Conservation (phyloP, 2,113 vertebrate species). For the Spilogale gracilis region DNA sequence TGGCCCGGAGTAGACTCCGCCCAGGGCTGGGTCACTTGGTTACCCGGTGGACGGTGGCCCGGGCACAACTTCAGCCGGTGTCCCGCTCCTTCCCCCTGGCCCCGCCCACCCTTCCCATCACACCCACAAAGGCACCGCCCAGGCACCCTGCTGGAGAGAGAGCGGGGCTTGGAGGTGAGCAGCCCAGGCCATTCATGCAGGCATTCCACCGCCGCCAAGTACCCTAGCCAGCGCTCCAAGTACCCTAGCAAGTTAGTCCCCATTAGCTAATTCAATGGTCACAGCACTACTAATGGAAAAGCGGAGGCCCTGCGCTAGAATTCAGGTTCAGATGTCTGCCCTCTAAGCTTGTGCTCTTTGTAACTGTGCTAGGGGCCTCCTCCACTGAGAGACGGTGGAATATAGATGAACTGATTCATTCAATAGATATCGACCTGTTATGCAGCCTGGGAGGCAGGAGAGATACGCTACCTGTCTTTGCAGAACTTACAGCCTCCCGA, state of each 20-base stretch:
- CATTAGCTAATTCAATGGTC: accelerated
- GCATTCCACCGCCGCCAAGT: accelerated
- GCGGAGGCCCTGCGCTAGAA: background rate
- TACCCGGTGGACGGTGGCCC: background rate
- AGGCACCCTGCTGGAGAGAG: background rate
- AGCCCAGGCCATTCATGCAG: background rate
- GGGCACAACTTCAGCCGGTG: background rate
- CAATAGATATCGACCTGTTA: background rate
- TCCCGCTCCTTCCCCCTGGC: no score
- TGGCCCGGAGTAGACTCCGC: constrained; percentile 48
- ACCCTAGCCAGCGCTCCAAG: background rate
- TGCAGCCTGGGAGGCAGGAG: background rate
- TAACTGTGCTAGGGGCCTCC: background rate
- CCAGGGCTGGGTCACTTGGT: background rate
- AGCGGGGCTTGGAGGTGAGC: background rate
- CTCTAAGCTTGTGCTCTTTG: background rate
- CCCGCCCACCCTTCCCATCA: background rate
- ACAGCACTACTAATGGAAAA: accelerated
- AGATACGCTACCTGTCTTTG: background rate
- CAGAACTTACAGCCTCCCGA: background rate
- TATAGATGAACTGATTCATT: background rate
- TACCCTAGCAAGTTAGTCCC: background rate
- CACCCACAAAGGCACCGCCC: background rate
- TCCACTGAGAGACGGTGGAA: background rate
- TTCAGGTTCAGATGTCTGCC: background rate